phyloP scores from a whole-genome alignment of 2,797 vertebrate species.

The Sitta carolinensis region DNA sequence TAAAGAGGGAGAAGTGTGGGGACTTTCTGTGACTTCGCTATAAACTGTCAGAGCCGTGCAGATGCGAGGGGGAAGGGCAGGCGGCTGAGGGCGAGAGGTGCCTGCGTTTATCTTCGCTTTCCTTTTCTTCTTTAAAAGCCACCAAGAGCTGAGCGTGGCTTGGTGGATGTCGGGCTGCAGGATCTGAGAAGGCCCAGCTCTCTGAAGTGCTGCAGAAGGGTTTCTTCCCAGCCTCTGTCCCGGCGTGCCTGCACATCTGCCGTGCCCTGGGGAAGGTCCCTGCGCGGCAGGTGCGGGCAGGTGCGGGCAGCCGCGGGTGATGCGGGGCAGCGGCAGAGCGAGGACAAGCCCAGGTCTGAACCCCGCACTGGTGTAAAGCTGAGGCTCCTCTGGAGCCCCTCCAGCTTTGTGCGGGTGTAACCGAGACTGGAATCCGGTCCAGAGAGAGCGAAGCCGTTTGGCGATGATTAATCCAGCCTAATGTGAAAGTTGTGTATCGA shows the following conservation, averaged over 20 bases:
- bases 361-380: background rate
- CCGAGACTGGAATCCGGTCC: slow-evolving; percentile 51
- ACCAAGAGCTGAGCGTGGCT: background rate
- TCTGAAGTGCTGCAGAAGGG: background rate
- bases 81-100: background rate
- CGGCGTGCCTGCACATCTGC: background rate
- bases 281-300: slow-evolving; percentile 5
- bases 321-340: background rate
- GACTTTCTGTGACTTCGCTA: slow-evolving; percentile 23
- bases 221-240: background rate
- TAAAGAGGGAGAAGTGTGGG: background rate
- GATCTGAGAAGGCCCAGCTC: background rate
- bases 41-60: background rate
- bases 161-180: background rate
- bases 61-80: background rate
- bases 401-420: slow-evolving; percentile 58
- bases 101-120: background rate
- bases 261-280: background rate
- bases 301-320: too few species aligned
- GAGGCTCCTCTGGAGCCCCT: slow-evolving; percentile 46
- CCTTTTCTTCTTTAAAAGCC: background rate
- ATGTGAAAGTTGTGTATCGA: slow-evolving; percentile 56
- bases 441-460: slow-evolving; percentile 35
- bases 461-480: slow-evolving; percentile 42
- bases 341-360: background rate